Base-by-base conservation (phyloP, 37 sponge, comb jelly and placozoan species). In the Beroe ovata region DNA sequence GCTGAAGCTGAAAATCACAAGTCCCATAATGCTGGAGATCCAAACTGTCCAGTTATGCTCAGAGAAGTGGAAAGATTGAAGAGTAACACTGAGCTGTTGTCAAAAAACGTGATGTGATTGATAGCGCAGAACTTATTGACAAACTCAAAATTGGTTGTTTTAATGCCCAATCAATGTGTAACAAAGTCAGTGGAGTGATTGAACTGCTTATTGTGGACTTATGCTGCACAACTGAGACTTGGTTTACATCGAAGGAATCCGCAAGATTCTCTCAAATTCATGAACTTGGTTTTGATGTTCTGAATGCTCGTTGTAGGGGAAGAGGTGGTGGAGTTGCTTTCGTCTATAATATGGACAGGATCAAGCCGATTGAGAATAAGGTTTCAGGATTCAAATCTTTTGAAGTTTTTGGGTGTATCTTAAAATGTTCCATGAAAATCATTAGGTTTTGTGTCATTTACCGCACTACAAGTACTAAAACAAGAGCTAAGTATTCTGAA, bases 261-360 rank as follows among this genome's bases (percentile, higher is more conserved):
- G 71, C 71, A 11, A 6, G 19, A 8, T 69, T 29, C 25, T 35
- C 71, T 36, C 38, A 69, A 8, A 28, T 69, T 36, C 36, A 69
- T 36, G 71, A 69, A 4, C 8, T 21, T 6, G 71, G 71, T 29
- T 69, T 36, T 69, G 36, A 28, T 69, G 38, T 69, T 38, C 4
- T 36, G 20, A 29, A 35, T 21, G 38, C 38, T 35, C 71, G 38
- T 21, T 8, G 71, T 16, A 69, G 32, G 8, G 71, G 71, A 6
- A 29, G 71, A 29, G 71, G 71, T 69, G 71, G 71, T 6, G 71
- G 71, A 69, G 35, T 69, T 36, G 71, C 38, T 33, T 29, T 69
- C 38, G 4, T 69, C 6, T 62, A 62, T 25, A 62, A 62, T 62
- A 11, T 18, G 11, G 29, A 62, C 4, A 62, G 6, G 6, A 14